Conservation (phyloP, 2,888 invertebrate genomes). For the Priocnemis perturbator region DNA sequence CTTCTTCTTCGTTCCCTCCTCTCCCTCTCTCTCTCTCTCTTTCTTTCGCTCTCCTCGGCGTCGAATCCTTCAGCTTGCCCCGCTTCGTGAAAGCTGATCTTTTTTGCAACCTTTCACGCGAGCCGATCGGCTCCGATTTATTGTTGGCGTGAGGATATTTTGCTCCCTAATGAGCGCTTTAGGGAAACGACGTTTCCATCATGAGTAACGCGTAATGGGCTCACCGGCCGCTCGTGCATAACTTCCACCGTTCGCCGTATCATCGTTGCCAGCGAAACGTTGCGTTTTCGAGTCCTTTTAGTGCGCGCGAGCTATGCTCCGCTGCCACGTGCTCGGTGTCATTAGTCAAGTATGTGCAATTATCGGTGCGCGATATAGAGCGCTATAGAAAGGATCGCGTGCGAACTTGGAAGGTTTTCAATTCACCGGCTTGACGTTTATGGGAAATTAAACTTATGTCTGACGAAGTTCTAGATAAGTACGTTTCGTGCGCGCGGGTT, state of each 20-base stretch:
- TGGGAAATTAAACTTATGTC: too few relatives aligned
- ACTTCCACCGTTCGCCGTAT: not conserved
- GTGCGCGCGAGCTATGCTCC: not conserved
- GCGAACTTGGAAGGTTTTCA: too few relatives aligned
- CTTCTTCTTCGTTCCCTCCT: slow-evolving; percentile 38
- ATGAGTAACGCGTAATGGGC: slow-evolving; percentile 2
- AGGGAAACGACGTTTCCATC: slow-evolving; percentile 27
- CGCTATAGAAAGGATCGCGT: too few relatives aligned
- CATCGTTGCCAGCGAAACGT: not conserved
- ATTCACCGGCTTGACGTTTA: too few relatives aligned
- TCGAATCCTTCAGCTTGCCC: slow-evolving; percentile 31
- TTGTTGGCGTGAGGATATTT: slow-evolving; percentile 47
- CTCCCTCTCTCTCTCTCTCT: slow-evolving; percentile 50
- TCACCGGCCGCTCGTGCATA: not conserved
- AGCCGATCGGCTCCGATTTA: slow-evolving; percentile 62
- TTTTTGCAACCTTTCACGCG: slow-evolving; percentile 62
- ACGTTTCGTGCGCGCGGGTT: too few relatives aligned
- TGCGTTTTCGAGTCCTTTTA: not conserved
- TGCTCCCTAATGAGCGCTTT: slow-evolving; percentile 47
- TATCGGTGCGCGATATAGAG: too few relatives aligned
- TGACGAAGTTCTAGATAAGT: too few relatives aligned
- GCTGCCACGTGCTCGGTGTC: too few relatives aligned
- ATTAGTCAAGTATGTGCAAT: too few relatives aligned
- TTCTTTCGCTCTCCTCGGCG: slow-evolving; percentile 30
- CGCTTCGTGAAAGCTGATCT: slow-evolving; percentile 46